Conservation (phyloP, 2,888 invertebrate genomes). For the Dilophus febrilis region DNA sequence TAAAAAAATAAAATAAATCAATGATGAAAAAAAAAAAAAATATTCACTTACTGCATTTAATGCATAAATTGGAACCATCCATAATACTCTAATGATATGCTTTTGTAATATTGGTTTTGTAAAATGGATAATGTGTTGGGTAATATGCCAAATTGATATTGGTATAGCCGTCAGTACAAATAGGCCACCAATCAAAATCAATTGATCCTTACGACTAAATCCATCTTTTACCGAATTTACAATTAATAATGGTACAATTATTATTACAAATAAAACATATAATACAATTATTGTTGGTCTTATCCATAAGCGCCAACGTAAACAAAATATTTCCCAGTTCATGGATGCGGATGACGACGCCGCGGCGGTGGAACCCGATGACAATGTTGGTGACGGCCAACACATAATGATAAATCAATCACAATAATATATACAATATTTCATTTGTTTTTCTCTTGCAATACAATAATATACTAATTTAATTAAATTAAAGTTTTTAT, state of each 20-base stretch:
- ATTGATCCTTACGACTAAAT: slow-evolving; percentile 60
- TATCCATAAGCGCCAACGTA: slow-evolving; percentile 75
- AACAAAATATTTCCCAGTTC: slow-evolving; percentile 21
- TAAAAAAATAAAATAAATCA: not conserved
- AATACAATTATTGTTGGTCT: slow-evolving; percentile 63
- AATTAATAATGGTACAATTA: slow-evolving; percentile 70
- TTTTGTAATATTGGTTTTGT: slow-evolving; percentile 83
- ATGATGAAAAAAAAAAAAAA: not conserved
- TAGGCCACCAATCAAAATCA: slow-evolving; percentile 71
- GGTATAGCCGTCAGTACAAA: slow-evolving; percentile 83
- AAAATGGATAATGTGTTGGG: slow-evolving; percentile 84
- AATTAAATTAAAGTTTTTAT: no score
- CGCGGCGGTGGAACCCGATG: no score
- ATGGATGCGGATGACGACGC: no score
- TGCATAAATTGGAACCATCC: slow-evolving; percentile 97
- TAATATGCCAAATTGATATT: slow-evolving; percentile 87
- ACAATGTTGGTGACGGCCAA: no score
- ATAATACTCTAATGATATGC: slow-evolving; percentile 86
- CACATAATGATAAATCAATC: no score
- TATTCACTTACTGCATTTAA: slow-evolving; percentile 67
- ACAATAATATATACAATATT: no score
- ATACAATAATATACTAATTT: no score
- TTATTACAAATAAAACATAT: slow-evolving; percentile 64
- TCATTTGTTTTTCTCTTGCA: no score
- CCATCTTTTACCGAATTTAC: slow-evolving; percentile 65